phyloP scores from a whole-genome alignment of 2,888 invertebrate species.

The Linyphia triangularis region DNA sequence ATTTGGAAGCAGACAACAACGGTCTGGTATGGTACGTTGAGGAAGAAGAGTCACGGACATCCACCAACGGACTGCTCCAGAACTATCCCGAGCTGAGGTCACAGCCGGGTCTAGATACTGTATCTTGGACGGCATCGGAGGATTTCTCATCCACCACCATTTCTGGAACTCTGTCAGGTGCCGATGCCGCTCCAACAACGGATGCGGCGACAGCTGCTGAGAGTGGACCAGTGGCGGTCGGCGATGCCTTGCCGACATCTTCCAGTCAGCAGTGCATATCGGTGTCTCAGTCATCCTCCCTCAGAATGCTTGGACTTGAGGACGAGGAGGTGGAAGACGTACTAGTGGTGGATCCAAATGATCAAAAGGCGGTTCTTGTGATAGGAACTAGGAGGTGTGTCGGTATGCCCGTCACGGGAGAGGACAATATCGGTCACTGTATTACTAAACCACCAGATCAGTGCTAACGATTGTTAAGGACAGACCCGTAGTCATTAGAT shows the following conservation, averaged over 20 bases:
- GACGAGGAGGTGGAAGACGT: constrained; percentile 61
- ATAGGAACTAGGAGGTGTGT: constrained; percentile 63
- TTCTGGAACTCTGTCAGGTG: constrained; percentile 70
- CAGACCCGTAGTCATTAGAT: constrained; percentile 51
- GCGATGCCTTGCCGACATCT: constrained; percentile 30
- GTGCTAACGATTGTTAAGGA: constrained; percentile 73
- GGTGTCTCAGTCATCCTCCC: constrained; percentile 61
- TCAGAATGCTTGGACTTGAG: constrained; percentile 37
- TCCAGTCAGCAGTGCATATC: constrained; percentile 54
- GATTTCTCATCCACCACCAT: constrained; percentile 71
- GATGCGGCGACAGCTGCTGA: not conserved
- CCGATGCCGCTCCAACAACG: constrained; percentile 23
- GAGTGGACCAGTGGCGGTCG: not conserved
- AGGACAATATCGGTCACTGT: constrained; percentile 72
- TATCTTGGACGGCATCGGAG: constrained; percentile 73
- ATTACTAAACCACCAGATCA: constrained; percentile 61
- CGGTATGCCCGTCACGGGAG: constrained; percentile 66
- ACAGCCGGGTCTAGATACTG: constrained; percentile 67
- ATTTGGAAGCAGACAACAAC: constrained; percentile 14
- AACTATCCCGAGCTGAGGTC: constrained; percentile 76
- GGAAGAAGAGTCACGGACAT: constrained; percentile 76
- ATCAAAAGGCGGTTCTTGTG: constrained; percentile 70
- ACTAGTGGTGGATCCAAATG: constrained; percentile 69
- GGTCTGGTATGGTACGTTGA: constrained; percentile 54
- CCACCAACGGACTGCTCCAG: constrained; percentile 75